Evolutionary conservation across 2,797 vertebrate species (phyloP).

Genomic region (Acipenser transmontanus): DNA sequence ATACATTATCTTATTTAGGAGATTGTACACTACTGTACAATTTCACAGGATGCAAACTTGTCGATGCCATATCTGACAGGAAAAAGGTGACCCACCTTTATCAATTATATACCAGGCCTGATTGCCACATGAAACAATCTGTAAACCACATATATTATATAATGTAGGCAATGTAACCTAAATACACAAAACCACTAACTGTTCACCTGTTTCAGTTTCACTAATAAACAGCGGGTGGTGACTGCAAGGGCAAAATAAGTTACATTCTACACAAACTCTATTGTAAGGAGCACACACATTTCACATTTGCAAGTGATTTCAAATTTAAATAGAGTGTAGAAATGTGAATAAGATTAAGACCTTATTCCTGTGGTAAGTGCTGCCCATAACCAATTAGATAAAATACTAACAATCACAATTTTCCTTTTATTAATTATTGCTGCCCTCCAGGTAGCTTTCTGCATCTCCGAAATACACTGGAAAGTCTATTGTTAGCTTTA

Average conservation of each 20-base stretch:
- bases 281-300: no score
- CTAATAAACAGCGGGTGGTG: no score
- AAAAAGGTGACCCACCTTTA: no score
- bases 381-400: background rate
- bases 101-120: no score
- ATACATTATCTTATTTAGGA: background rate
- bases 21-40: background rate
- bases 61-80: background rate
- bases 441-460: background rate
- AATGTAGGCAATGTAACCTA: no score
- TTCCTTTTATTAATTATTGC: conserved; percentile 1
- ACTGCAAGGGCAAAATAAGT: no score
- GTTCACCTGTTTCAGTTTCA: no score
- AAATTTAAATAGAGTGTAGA: background rate
- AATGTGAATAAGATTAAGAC: background rate
- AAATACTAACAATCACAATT: background rate
- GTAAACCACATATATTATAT: no score
- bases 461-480: background rate
- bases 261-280: no score
- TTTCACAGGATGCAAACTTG: background rate
- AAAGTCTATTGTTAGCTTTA: background rate
- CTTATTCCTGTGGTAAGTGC: background rate
- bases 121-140: no score
- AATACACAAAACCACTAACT: no score
- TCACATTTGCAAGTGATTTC: background rate